Base-by-base conservation (phyloP, 2,113 vertebrate species). In the Fulica atra region DNA sequence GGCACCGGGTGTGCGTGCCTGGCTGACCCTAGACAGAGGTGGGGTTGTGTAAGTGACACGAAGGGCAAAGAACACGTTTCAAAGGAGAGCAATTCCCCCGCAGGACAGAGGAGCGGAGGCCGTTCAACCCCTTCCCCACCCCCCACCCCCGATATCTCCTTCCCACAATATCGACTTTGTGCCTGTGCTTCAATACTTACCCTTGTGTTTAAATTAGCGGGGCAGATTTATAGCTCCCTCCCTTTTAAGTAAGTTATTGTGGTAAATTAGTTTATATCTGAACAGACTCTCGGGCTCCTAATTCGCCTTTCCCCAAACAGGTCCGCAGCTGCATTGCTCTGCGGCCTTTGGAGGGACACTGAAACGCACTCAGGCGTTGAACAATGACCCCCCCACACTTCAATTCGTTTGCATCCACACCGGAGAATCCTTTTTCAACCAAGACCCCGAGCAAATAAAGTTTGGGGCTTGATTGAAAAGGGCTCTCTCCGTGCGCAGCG, bases 161-260 rank as follows among this genome's bases (percentile, higher is more conserved):
- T 89, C 81, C 92, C 60, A 93, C 93, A 95, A 93, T 94, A 94
- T 95, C 91, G 88, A 88, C 89, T 93, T 92, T 96, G 81, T 95
- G 89, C 96, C 88, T 95, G 87, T 12, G 71, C 88, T 92, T 97
- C 94, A 94, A 77, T 72, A 74, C 93, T 88, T 88, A 63, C 81
- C 73, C 91, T 94, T 93, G 88, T 93, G 94, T 98, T 97, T 98
- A 97, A 96, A 91, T 93, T 90, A 93, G 71, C 61, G 46, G 86
- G 89, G 93, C 95, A 97, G 97, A 97, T 97, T 97, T 97, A 97
- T 92, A 92, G 96, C 92, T 80, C 74, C 69, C 74, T 91, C 85
- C 93, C 96, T 95, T 95, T 96, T 92, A 96, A 96, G 96, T 97
- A 97, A 97, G 98, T 98, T 97, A 98, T 97, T 96, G 97, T 85